Base-by-base conservation (phyloP, 2,888 invertebrate species). In the Drosophila barbarae region DNA sequence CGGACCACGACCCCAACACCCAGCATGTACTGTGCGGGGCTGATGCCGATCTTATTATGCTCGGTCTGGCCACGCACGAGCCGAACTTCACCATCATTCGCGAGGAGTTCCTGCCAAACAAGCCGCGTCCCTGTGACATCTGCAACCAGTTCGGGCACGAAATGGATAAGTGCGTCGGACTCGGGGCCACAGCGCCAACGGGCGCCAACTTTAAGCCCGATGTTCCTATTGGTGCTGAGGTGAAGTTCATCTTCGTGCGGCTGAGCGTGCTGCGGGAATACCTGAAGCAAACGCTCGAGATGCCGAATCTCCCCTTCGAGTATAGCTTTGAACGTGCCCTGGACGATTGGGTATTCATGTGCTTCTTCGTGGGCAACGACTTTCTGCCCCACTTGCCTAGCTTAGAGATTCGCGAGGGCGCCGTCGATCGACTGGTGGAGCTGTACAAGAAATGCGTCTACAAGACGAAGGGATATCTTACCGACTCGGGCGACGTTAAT, bases 311-410 rank as follows among this genome's bases (percentile, higher is more conserved):
- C 38, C 98, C 98, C 5, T 99, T 99, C 89, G 91, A 92, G 32
- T 99, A 97, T 89, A 96, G 98, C 87, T 96, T 99, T 88, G 99
- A 99, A 85, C 91, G 99, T 58, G 97, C 94, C 0, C 89, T 99
- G 15, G 99, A 99, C 87, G 99, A 99, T 90, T 99, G 99, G 99
- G 99, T 95, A 6, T 94, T 94, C 86, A 98, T 99, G 97, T 99
- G 99, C 88, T 99, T 99, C 91, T 99, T 99, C 90, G 98, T 99
- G 53, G 99, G 99, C 49, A 99, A 99, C 87, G 99, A 99, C 90
- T 99, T 99, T 88, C 90, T 99, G 80, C 99, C 99, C 0, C 99
- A 99, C 91, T 91, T 99, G 73, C 99, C 99, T 5, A 98, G 98
- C 52, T 90, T 99, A 77, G 99, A 99, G 92, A 99, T 99, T 86